phyloP scores from a whole-genome alignment of 1,140 invertebrate genomes.

The Heliconius eleuchia region DNA sequence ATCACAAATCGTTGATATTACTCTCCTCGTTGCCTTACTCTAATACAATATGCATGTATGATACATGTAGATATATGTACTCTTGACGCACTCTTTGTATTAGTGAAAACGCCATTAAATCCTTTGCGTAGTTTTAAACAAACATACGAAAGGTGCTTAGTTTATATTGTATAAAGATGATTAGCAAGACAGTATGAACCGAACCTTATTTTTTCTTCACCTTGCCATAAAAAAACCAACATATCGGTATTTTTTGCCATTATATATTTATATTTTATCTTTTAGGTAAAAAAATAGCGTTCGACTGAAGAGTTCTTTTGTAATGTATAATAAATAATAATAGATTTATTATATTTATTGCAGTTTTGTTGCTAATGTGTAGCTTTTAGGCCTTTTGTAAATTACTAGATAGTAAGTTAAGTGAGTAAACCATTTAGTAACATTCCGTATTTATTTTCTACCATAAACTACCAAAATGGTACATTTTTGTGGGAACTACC shows the following conservation, averaged over 20 bases:
- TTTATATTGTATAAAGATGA: neutral
- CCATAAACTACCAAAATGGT: conserved; percentile 24
- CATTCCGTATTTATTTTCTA: conserved; percentile 69
- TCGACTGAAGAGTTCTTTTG: conserved; percentile 41
- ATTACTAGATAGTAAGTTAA: conserved; percentile 55
- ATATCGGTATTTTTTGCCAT: conserved; percentile 13
- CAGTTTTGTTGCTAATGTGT: conserved; percentile 55
- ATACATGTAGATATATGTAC: too few relatives aligned
- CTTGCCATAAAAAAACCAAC: conserved; percentile 29
- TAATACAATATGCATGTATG: too few relatives aligned
- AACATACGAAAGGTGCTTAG: too few relatives aligned
- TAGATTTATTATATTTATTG: conserved; percentile 57
- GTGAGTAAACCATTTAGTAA: conserved; percentile 9
- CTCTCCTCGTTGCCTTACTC: too few relatives aligned
- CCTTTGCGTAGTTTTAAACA: too few relatives aligned
- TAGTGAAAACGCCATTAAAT: too few relatives aligned
- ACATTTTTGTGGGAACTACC: conserved; percentile 38
- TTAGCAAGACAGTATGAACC: neutral
- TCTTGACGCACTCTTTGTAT: too few relatives aligned
- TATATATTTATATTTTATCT: conserved; percentile 20
- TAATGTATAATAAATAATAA: conserved; percentile 43
- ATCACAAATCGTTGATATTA: too few relatives aligned
- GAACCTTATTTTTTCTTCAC: neutral
- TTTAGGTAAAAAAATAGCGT: conserved; percentile 20
- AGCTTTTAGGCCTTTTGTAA: conserved; percentile 49